Evolutionary conservation across 1,140 invertebrate species (phyloP).

Genomic region (Rhyzopertha dominica): DNA sequence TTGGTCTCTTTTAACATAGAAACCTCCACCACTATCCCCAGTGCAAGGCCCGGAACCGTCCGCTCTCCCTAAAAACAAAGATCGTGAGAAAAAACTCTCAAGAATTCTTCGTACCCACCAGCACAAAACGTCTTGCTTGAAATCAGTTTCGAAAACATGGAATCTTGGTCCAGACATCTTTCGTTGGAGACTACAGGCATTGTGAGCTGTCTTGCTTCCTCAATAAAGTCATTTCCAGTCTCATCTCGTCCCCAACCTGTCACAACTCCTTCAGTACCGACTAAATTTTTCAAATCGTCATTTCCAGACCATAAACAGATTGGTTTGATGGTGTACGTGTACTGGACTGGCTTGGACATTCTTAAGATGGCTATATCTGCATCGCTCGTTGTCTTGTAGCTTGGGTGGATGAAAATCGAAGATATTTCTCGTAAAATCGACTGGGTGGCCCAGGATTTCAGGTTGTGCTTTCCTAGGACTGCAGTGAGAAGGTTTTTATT

Average conservation of each 20-base stretch:
- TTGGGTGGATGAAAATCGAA: conserved; percentile 40
- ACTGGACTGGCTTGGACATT: conserved; percentile 27
- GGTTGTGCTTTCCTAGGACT: conserved; percentile 47
- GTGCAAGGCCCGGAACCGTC: conserved; percentile 39
- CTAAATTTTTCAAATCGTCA: conserved; percentile 38
- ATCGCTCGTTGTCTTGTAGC: conserved; percentile 38
- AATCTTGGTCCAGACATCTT: conserved; percentile 52
- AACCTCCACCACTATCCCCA: conserved; percentile 41
- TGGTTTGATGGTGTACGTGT: conserved; percentile 46
- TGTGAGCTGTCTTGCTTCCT: conserved; percentile 50
- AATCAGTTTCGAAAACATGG: conserved; percentile 50
- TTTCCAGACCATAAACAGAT: conserved; percentile 53
- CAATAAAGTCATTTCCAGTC: conserved; percentile 46
- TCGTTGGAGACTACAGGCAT: conserved; percentile 54
- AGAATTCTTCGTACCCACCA: conserved; percentile 38
- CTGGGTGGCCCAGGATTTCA: conserved; percentile 48
- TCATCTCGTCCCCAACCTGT: conserved; percentile 60
- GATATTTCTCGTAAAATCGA: conserved; percentile 39
- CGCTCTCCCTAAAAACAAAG: conserved; percentile 29
- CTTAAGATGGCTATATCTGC: conserved; percentile 37
- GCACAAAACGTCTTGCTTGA: conserved; percentile 56
- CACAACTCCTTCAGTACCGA: conserved; percentile 40
- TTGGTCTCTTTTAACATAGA: conserved; percentile 31
- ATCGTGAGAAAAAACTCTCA: not conserved
- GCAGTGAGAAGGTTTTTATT: conserved; percentile 25